phyloP scores from a whole-genome alignment of 2,113 vertebrate species.

The Muntiacus reevesi region DNA sequence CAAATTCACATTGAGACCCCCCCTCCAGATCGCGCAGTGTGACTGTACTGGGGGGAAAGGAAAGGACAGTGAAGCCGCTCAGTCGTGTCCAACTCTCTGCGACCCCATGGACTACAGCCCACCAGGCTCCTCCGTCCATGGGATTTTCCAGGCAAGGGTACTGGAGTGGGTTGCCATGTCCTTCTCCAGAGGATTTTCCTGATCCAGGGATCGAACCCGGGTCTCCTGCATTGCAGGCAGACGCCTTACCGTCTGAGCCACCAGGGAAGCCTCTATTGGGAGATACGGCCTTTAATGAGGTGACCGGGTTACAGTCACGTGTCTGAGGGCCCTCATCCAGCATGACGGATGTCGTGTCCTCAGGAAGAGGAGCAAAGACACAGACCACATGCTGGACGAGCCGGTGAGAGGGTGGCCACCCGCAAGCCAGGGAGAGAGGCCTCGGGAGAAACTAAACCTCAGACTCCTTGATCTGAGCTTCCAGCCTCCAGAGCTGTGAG shows the following conservation, averaged over 20 bases:
- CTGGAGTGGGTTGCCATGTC: no score
- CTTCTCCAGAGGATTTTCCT: no score
- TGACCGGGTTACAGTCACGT: background rate
- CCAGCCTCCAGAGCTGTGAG: background rate
- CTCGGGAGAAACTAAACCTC: no score
- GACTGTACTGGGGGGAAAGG: background rate
- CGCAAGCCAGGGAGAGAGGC: fast-evolving
- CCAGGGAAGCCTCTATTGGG: background rate
- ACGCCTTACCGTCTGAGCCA: fast-evolving
- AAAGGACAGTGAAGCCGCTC: background rate
- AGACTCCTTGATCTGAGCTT: no score
- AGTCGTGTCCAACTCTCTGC: fast-evolving
- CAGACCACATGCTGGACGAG: background rate
- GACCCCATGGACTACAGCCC: no score
- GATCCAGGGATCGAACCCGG: no score
- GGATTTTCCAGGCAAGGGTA: no score
- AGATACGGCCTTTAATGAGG: background rate
- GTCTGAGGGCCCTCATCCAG: fast-evolving
- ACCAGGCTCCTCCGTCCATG: no score
- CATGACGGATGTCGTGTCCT: background rate
- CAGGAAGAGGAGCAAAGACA: background rate
- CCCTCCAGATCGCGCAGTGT: background rate
- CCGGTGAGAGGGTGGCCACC: fast-evolving
- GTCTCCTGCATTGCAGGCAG: background rate
- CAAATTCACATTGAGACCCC: fast-evolving